Percentiles rank a stretch among this genome's conserved stretches.
Conservation (phyloP, 2,888 invertebrate genomes). For the Blastobasis adustella region DNA sequence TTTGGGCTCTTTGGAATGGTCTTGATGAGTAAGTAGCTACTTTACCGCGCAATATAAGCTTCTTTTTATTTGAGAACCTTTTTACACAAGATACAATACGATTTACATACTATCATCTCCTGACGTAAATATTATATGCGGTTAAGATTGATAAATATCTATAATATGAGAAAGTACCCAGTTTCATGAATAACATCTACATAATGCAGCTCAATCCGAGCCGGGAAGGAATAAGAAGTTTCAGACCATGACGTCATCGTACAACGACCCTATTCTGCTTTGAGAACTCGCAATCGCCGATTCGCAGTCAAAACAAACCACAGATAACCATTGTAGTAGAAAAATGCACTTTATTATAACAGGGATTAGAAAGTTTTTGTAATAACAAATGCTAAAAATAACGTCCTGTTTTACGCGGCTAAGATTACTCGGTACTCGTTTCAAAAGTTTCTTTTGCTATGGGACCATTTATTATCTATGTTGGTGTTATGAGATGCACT, state of each 20-base stretch:
- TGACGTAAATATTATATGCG: too few species aligned
- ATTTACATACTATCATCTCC: too few species aligned
- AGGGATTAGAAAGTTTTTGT: constrained; percentile 17
- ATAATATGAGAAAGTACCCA: neutral
- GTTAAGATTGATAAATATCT: neutral
- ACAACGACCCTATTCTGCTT: constrained; percentile 43
- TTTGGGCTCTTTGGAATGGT: too few species aligned
- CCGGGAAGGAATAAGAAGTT: constrained; percentile 6
- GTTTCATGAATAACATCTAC: constrained; percentile 3
- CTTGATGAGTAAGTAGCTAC: too few species aligned
- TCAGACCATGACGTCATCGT: constrained; percentile 51
- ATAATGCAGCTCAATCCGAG: neutral
- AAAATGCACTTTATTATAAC: constrained; percentile 4
- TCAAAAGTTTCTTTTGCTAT: neutral
- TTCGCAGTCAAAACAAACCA: constrained; percentile 63
- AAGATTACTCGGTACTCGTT: neutral
- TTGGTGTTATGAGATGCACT: constrained; percentile 1
- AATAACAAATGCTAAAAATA: constrained; percentile 11
- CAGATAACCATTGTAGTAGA: neutral
- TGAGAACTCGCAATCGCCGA: constrained; percentile 43
- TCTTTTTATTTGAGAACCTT: too few species aligned
- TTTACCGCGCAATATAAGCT: too few species aligned
- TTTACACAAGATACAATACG: too few species aligned
- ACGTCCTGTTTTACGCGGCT: neutral
- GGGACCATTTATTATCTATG: too few species aligned